Conservation (phyloP, 1,140 invertebrate species). For the Zaprionus kolodkinae region DNA sequence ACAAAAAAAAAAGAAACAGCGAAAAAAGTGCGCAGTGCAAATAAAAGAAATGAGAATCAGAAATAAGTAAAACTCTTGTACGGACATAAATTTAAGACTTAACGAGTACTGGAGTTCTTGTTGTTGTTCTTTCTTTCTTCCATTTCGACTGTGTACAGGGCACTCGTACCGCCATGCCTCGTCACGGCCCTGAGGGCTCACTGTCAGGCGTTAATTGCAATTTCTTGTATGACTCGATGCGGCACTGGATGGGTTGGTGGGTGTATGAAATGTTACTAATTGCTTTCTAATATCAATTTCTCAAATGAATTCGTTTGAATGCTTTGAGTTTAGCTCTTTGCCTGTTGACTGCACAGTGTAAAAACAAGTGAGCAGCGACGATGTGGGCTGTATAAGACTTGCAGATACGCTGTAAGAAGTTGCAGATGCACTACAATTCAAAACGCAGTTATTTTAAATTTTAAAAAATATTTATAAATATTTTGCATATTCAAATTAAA, state of each 20-base stretch:
- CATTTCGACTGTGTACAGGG: background rate
- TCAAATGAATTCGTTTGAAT: constrained; percentile 69
- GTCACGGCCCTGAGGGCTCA: constrained; percentile 4
- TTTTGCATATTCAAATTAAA: background rate
- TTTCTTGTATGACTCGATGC: constrained; percentile 37
- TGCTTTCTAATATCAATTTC: constrained; percentile 73
- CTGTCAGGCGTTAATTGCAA: constrained; percentile 54
- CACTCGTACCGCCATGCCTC: background rate
- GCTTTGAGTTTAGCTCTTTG: constrained; percentile 54
- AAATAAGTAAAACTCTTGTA: constrained; percentile 60
- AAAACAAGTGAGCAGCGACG: constrained; percentile 27
- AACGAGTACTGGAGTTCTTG: constrained; percentile 50
- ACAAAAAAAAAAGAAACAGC: background rate
- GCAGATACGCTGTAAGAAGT: background rate
- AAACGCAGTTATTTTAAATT: background rate
- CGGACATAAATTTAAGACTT: constrained; percentile 70
- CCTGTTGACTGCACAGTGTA: constrained; percentile 40
- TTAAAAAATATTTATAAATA: background rate
- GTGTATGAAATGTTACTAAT: constrained; percentile 53
- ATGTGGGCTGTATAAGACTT: background rate
- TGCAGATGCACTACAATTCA: background rate
- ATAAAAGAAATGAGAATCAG: constrained; percentile 47
- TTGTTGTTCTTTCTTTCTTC: background rate
- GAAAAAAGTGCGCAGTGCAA: constrained; percentile 32
- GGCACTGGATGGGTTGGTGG: background rate